These are phyloP conservation scores for Pristionchus arcanus DNA, from an alignment of 2,888 invertebrate genomes.

Conservation along the genomic window DNA sequence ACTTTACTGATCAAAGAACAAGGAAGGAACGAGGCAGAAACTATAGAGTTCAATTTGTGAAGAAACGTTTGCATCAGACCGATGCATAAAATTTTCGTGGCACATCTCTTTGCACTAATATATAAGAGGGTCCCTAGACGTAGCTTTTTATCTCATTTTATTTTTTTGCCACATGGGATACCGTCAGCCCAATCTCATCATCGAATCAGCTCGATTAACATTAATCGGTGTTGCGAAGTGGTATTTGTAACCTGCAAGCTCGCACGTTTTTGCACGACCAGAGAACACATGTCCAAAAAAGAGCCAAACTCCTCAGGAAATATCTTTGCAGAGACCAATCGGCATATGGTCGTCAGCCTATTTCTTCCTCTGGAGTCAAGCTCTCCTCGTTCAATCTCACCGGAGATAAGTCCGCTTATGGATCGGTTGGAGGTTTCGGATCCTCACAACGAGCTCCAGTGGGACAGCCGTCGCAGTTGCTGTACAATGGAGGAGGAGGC, in stretches of 20 bases:
- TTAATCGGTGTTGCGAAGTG: not conserved
- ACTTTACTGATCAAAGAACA: too few relatives aligned
- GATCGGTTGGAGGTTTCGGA: not conserved
- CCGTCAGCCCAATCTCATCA: not conserved
- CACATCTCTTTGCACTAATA: too few relatives aligned
- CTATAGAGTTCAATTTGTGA: too few relatives aligned
- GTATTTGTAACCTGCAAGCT: not conserved
- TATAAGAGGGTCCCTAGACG: too few relatives aligned
- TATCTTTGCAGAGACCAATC: constrained; percentile 47
- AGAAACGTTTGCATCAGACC: too few relatives aligned
- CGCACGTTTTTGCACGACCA: not conserved
- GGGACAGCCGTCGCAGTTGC: constrained; percentile 66
- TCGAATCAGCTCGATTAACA: not conserved
- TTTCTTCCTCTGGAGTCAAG: constrained; percentile 60
- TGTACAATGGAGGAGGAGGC: constrained; percentile 60
- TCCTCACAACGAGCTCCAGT: constrained; percentile 63
- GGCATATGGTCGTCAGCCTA: not conserved
- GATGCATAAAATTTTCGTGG: too few relatives aligned
- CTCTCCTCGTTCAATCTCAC: constrained; percentile 64
- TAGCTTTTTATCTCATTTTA: not conserved
- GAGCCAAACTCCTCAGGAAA: too few relatives aligned
- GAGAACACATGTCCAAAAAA: not conserved
- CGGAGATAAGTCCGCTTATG: constrained; percentile 37
- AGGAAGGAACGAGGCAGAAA: too few relatives aligned
- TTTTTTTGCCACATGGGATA: not conserved